Conservation (phyloP, 2,888 invertebrate genomes). For the Creontiades dilutus region DNA sequence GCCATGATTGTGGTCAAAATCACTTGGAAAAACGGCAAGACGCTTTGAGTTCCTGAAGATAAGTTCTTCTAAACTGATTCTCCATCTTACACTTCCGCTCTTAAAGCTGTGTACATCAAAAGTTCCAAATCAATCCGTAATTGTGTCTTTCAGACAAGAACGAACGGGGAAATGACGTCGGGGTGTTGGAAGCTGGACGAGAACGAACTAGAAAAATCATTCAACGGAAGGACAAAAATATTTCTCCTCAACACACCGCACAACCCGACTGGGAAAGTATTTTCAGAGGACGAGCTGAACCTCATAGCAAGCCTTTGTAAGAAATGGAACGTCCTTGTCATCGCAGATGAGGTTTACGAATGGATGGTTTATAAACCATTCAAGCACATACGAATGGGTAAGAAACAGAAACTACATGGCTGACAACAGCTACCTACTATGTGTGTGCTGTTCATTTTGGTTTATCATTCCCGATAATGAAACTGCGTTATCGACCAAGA, state of each 20-base stretch:
- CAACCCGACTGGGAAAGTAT: slow-evolving; percentile 97
- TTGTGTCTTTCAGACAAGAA: slow-evolving; percentile 79
- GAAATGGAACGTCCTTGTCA: slow-evolving; percentile 93
- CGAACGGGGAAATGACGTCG: slow-evolving; percentile 81
- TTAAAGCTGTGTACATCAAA: no score
- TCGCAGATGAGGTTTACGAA: slow-evolving; percentile 99
- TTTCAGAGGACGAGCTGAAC: slow-evolving; percentile 84
- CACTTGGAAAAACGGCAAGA: no score
- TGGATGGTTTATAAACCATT: slow-evolving; percentile 94
- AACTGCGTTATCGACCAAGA: no score
- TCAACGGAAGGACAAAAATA: slow-evolving; percentile 93
- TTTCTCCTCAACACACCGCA: slow-evolving; percentile 98
- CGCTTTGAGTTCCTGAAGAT: no score
- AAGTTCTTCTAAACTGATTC: no score
- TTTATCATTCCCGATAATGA: no score
- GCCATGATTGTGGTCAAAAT: no score
- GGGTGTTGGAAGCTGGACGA: slow-evolving; percentile 94
- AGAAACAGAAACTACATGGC: slow-evolving; percentile 74
- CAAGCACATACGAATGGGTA: slow-evolving; percentile 94
- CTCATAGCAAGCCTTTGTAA: slow-evolving; percentile 92
- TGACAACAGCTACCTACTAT: no score
- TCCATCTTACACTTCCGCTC: no score
- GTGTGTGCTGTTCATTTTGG: no score
- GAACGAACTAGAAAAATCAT: slow-evolving; percentile 87
- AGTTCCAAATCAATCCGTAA: no score